Evolutionary conservation across 2,113 vertebrate species (phyloP).

Genomic region (Sylvicapra grimmia): DNA sequence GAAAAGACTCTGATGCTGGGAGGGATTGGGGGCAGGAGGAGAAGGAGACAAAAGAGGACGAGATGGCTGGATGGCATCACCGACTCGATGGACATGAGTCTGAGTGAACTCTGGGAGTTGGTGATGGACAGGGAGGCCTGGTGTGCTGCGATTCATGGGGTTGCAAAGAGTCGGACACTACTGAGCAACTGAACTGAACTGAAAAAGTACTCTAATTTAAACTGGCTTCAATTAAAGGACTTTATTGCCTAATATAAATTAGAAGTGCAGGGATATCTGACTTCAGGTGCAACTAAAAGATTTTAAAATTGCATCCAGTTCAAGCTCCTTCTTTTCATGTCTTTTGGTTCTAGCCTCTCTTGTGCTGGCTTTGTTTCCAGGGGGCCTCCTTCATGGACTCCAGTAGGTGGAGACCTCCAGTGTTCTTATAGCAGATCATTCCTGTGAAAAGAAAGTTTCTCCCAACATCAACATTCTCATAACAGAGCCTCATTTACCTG

Average conservation of each 20-base stretch:
- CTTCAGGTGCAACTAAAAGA: not conserved
- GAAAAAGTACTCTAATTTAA: constrained; percentile 2
- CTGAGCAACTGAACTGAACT: no score
- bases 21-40: no score
- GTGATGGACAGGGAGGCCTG: no score
- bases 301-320: not conserved
- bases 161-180: accelerated
- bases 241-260: not conserved
- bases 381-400: not conserved
- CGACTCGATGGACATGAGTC: accelerated
- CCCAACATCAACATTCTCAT: not conserved
- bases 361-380: not conserved
- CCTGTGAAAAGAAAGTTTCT: not conserved
- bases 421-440: not conserved
- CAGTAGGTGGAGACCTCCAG: not conserved
- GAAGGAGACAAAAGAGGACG: no score
- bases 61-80: no score
- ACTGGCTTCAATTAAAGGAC: not conserved
- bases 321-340: not conserved
- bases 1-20: no score
- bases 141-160: accelerated
- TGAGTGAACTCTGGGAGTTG: no score
- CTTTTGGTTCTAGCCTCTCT: not conserved
- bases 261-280: not conserved
- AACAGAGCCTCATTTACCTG: not conserved